Conservation (phyloP, 1,140 invertebrate species). For the Globodera ellingtonae region DNA sequence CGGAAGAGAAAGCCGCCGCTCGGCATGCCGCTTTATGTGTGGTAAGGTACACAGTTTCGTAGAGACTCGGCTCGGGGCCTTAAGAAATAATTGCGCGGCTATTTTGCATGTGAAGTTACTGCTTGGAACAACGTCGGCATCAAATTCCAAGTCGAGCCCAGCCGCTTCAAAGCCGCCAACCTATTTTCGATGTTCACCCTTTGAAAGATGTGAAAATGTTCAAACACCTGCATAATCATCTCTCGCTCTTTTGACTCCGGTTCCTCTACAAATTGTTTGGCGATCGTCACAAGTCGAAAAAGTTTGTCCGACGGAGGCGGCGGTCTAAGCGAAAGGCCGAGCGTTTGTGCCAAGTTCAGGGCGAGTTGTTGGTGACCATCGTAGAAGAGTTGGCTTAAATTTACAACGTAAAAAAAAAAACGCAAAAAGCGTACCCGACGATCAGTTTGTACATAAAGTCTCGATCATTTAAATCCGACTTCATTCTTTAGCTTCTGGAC, state of each 20-base stretch:
- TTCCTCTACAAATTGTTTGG: constrained; percentile 80
- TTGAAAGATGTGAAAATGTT: background rate
- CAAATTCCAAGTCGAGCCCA: constrained; percentile 85
- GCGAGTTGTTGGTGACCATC: constrained; percentile 90
- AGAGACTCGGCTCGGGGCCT: constrained; percentile 69
- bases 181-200: constrained; percentile 52
- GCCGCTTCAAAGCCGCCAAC: constrained; percentile 65
- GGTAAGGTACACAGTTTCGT: constrained; percentile 97
- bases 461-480: constrained; percentile 61
- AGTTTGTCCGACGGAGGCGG: constrained; percentile 92
- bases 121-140: constrained; percentile 79
- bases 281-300: constrained; percentile 81
- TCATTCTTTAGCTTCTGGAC: constrained; percentile 1
- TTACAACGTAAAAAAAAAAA: constrained; percentile 11
- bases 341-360: constrained; percentile 75
- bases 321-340: constrained; percentile 78
- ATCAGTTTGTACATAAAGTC: constrained; percentile 64
- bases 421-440: constrained; percentile 55
- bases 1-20: constrained; percentile 87
- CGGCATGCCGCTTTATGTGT: constrained; percentile 95
- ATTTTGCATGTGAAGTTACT: constrained; percentile 80
- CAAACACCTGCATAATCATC: constrained; percentile 10
- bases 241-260: constrained; percentile 56
- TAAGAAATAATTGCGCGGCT: background rate
- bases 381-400: constrained; percentile 73